These are phyloP conservation scores for Galerucella calmariensis DNA, from an alignment of 2,888 invertebrate species.

Conservation along the genomic window DNA sequence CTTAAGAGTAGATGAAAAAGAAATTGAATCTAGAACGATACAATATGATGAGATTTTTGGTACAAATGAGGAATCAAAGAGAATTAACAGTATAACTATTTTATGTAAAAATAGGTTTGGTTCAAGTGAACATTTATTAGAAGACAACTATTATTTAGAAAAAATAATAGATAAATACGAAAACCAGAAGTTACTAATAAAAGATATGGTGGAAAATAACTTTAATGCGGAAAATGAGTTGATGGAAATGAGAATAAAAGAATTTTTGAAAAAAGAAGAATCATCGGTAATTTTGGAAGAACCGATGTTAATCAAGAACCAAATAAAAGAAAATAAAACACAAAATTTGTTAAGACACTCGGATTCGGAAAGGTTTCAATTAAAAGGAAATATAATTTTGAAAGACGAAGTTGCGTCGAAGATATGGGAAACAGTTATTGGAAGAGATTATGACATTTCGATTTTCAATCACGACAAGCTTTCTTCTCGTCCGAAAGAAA, in stretches of 20 bases:
- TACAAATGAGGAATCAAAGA: too few relatives aligned
- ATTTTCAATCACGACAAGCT: background rate
- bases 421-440: background rate
- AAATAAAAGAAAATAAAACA: background rate
- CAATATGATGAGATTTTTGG: too few relatives aligned
- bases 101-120: too few relatives aligned
- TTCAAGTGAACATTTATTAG: too few relatives aligned
- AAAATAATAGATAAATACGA: too few relatives aligned
- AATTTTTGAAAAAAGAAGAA: background rate
- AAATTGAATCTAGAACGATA: too few relatives aligned
- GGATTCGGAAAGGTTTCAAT: background rate
- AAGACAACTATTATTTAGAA: too few relatives aligned
- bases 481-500: background rate
- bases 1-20: background rate
- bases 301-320: background rate
- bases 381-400: background rate
- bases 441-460: background rate
- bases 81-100: too few relatives aligned
- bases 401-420: background rate
- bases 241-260: background rate
- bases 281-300: background rate
- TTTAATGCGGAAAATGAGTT: background rate
- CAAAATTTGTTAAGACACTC: background rate
- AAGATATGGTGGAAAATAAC: too few relatives aligned
- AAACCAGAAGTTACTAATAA: too few relatives aligned